A percentile compares a stretch with the other conserved stretches of the same genome.
Evolutionary conservation across 2,888 invertebrate genomes (phyloP).

Genomic region (Scelioninae gen. 2): DNA sequence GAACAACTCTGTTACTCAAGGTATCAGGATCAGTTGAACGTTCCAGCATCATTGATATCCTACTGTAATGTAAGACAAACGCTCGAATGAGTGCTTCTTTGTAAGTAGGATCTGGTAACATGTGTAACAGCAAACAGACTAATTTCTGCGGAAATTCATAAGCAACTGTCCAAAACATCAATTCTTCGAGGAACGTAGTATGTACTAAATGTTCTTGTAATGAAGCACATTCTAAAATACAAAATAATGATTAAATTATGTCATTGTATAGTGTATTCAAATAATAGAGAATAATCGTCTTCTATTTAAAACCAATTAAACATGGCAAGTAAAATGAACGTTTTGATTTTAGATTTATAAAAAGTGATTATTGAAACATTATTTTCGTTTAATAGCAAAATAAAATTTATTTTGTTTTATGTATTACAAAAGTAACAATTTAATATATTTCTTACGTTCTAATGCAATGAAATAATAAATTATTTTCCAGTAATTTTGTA

Average conservation of each 20-base stretch:
- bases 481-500: too few relatives aligned
- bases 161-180: constrained; percentile 98
- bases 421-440: too few relatives aligned
- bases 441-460: too few relatives aligned
- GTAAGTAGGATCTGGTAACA: constrained; percentile 96
- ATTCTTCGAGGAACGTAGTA: constrained; percentile 92
- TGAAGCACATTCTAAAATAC: constrained; percentile 81
- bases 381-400: too few relatives aligned
- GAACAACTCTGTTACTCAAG: constrained; percentile 95
- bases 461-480: too few relatives aligned
- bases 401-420: too few relatives aligned
- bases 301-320: too few relatives aligned
- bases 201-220: constrained; percentile 87
- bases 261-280: too few relatives aligned
- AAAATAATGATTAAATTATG: background rate
- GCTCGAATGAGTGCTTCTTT: constrained; percentile 96
- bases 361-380: too few relatives aligned
- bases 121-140: constrained; percentile 94
- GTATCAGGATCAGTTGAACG: constrained; percentile 91
- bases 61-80: constrained; percentile 96
- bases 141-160: constrained; percentile 98
- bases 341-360: too few relatives aligned
- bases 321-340: too few relatives aligned
- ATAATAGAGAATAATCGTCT: too few relatives aligned
- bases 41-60: constrained; percentile 94